Base-by-base conservation (phyloP, 2,888 invertebrate genomes). In the Pristionchus mayeri region DNA sequence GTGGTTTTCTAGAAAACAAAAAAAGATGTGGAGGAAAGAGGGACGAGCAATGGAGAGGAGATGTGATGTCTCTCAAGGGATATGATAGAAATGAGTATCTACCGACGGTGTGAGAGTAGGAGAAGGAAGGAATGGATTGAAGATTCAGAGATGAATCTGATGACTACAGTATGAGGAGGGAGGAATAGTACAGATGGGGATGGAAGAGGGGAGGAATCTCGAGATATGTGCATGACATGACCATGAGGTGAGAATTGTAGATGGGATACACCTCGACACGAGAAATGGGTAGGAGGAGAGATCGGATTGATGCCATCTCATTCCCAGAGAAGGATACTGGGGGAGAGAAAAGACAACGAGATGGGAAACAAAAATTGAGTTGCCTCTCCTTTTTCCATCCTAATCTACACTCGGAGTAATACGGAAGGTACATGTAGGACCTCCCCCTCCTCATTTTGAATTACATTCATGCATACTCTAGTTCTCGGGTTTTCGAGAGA, bases 31-130 rank as follows among this genome's bases (percentile, higher is more conserved):
- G n/a, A 44, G 18, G n/a, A n/a, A 18, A 54, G 40, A 16, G 24
- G 24, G 71, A 71, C n/a, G 71, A 71, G 40, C 34, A 71, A 40
- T 40, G 71, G 30, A 71, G 40, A 71, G 71, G n/a, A 71, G 40
- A 71, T 71, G 71, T 71, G 40, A 71, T 71, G 71, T 71, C 40
- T 71, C 71, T 71, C 71, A 34, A 40, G 71, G 71, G 71, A 71
- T 34, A 71, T 71, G 71, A 71, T 40, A n/a, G 40, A 71, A 71
- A 71, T 71, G 71, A 71, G 71, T 3, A 71, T 71, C 16, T 21
- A 40, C 21, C 9, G 54, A 54, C 40, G 9, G 71, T 13, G 63
- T 16, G 30, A 34, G 63, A 60, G 18, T 60, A 60, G 27, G 24
- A 21, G 21, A 30, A 37, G 3, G 37, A 34, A 16, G 37, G 21